Base-by-base conservation (phyloP, 2,113 vertebrate species). In the Emydura subglobosa region DNA sequence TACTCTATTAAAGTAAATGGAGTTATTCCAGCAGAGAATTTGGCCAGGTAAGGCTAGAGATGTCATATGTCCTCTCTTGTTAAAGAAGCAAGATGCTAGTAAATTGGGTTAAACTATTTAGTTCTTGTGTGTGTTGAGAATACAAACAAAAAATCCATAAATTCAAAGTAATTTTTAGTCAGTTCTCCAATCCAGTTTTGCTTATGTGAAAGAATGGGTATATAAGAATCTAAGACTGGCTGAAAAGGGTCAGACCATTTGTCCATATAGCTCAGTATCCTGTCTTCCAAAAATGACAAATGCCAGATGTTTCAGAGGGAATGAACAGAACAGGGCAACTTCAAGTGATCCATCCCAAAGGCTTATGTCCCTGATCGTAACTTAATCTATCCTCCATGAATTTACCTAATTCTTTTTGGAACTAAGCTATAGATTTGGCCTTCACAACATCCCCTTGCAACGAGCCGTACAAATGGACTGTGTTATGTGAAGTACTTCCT, bases 141-240 rank as follows among this genome's bases (percentile, higher is more conserved):
- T 17, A 1, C 51, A 68, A 88, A 86, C 10, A 2, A 9, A 55
- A 55, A 50, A 25, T 7, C 31, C 3, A 5, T 50, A 72, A 92
- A 93, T 6, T 6, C 34, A 83, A 85, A 85, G 16, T 3, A 61
- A 14, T 22, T 84, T 83, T 65, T 78, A 88, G 39, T 5, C 3
- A 82, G 85, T 95, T 95, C 10, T 86, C n/a, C 47, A 83, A n/a
- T 34, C 24, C 84, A 11, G 87, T 96, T 34, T 84, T 90, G 27
- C 81, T 17, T 89, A 86, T 82, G 83, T 89, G 81, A 42, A 93
- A 91, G 72, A 22, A 94, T 96, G 87, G 61, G 16, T 65, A 3
- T 31, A 61, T 14, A 61, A 31, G 59, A 31, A 61, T 31, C 17
- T 65, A 65, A 34, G 61, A 19, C 34, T n/a, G 14, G 31, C 31